Evolutionary conservation across 2,113 vertebrate genomes (phyloP).

Genomic region (Myotis yumanensis): DNA sequence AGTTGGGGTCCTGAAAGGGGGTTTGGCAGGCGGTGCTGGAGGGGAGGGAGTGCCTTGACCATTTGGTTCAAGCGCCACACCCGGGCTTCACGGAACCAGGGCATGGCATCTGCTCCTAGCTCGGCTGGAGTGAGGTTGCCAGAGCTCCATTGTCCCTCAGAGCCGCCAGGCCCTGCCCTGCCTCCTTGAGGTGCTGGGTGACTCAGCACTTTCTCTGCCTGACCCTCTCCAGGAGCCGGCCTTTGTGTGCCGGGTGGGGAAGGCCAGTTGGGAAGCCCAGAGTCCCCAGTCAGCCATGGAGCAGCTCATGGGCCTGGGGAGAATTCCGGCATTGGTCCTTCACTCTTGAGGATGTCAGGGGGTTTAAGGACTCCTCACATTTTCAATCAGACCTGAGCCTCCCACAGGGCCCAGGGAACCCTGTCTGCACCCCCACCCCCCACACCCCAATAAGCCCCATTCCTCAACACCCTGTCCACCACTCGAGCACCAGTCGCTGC

Average conservation of each 20-base stretch:
- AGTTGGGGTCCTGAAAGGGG: neutral
- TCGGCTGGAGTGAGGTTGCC: neutral
- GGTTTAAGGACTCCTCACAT: neutral
- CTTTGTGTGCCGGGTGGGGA: neutral
- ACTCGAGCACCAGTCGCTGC: neutral
- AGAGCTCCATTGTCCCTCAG: neutral
- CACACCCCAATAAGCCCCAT: neutral
- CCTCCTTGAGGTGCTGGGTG: neutral
- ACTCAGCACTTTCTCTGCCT: neutral
- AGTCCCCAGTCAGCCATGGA: neutral
- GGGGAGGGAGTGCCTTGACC: too few species aligned
- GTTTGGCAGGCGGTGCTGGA: neutral
- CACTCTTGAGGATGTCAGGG: neutral
- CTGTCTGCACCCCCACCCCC: accelerated
- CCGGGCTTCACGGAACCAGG: neutral
- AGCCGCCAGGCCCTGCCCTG: neutral
- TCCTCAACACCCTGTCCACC: neutral
- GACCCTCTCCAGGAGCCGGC: neutral
- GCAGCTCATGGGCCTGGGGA: neutral
- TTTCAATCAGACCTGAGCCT: neutral
- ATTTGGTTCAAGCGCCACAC: neutral
- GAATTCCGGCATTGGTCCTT: neutral
- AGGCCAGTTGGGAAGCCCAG: neutral
- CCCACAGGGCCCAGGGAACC: too few species aligned
- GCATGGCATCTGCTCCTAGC: neutral